A percentile compares a stretch with the other conserved stretches of the same genome.
Evolutionary conservation across 2,888 invertebrate genomes (phyloP).

Genomic region (Agapostemon virescens): DNA sequence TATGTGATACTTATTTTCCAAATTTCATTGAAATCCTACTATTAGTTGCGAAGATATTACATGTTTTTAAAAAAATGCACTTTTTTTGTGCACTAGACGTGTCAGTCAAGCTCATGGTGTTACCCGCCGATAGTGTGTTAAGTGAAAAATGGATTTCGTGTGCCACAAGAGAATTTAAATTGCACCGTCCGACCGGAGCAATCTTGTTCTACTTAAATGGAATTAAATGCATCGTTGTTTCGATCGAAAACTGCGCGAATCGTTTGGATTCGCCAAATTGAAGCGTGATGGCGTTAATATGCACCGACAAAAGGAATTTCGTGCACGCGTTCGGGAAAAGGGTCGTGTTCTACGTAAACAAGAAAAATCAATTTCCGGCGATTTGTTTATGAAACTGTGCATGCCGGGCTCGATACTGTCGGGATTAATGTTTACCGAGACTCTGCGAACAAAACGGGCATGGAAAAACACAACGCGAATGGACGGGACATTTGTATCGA

Average conservation of each 20-base stretch:
- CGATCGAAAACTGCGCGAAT: neutral
- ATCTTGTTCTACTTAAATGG: neutral
- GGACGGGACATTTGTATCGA: neutral
- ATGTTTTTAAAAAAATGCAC: too few species aligned
- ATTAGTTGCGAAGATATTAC: too few species aligned
- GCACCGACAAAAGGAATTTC: neutral
- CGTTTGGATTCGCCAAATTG: neutral
- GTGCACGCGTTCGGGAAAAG: neutral
- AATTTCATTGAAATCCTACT: too few species aligned
- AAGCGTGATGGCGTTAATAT: neutral
- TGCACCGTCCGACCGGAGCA: neutral
- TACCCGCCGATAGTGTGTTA: too few species aligned
- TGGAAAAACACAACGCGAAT: neutral
- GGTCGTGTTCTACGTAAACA: neutral
- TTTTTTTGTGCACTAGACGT: too few species aligned
- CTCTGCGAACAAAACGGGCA: neutral
- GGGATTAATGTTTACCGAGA: neutral
- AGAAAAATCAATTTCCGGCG: conserved; percentile 1
- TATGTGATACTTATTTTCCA: too few species aligned
- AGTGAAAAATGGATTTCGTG: too few species aligned
- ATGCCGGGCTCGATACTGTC: neutral
- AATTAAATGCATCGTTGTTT: neutral
- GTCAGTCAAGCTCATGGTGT: too few species aligned
- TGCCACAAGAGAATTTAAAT: too few species aligned
- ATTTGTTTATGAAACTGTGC: neutral